phyloP scores from a whole-genome alignment of 2,797 vertebrate genomes.

The Okamejei kenojei region DNA sequence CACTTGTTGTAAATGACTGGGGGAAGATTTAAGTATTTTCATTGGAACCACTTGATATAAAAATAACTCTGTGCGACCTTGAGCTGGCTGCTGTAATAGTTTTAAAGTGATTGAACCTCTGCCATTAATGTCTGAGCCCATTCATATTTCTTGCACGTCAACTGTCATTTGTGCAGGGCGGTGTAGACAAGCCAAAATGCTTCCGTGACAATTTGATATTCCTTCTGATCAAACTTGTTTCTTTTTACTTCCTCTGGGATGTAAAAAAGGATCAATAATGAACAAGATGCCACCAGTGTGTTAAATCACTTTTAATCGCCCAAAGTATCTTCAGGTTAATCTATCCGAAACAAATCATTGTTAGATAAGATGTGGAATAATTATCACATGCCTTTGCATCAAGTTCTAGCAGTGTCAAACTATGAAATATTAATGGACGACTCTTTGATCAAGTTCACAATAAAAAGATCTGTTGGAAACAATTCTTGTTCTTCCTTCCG shows the following conservation, averaged over 20 bases:
- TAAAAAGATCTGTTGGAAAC: no score
- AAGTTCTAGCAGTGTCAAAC: no score
- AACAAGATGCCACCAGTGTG: neutral
- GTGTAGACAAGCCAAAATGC: neutral
- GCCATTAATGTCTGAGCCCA: neutral
- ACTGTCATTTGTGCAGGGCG: neutral
- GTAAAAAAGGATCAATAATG: neutral
- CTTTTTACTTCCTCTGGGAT: no score
- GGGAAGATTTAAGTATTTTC: neutral
- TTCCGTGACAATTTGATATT: neutral
- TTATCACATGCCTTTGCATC: neutral
- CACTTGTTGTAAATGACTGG: neutral
- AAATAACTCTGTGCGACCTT: neutral
- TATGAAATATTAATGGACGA: no score
- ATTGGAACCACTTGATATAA: neutral
- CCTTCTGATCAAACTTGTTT: neutral
- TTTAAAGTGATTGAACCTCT: neutral
- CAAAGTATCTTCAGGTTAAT: neutral
- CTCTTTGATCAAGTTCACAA: no score
- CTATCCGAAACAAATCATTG: neutral
- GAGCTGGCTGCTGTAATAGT: neutral
- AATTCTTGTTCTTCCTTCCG: no score
- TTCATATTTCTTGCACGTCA: neutral
- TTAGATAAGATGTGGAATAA: neutral
- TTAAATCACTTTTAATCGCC: neutral